A percentile compares a stretch with the other conserved stretches of the same genome.
phyloP scores from a whole-genome alignment of 2,888 invertebrate species.

The Dorcus hopei region DNA sequence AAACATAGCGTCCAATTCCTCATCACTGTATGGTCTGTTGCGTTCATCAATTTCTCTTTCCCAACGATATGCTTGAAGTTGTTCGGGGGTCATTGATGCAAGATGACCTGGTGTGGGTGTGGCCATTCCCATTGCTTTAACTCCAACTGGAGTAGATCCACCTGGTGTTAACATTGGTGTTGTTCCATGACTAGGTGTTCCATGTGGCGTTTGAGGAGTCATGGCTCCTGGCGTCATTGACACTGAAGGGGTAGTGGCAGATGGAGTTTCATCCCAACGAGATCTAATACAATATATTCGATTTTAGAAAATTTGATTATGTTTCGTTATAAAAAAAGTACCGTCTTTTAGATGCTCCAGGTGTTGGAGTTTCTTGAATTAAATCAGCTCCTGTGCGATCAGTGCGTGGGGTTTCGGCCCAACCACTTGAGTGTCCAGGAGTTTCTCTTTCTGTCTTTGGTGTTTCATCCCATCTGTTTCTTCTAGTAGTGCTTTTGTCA shows the following conservation, averaged over 20 bases:
- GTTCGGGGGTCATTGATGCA: conserved; percentile 98
- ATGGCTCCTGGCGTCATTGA: conserved; percentile 58
- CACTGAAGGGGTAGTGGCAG: conserved; percentile 58
- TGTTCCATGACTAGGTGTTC: conserved; percentile 63
- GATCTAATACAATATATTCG: conserved; percentile 50
- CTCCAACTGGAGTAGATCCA: conserved; percentile 82
- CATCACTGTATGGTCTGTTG: conserved; percentile 93
- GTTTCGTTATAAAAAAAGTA: conserved; percentile 16
- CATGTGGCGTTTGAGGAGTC: conserved; percentile 66
- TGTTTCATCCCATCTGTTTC: conserved; percentile 99
- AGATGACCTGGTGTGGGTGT: conserved; percentile 96
- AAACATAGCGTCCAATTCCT: conserved; percentile 96
- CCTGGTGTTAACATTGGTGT: conserved; percentile 73
- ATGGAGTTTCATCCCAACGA: conserved; percentile 98
- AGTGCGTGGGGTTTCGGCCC: conserved; percentile 98
- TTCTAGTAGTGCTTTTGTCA: conserved; percentile 67
- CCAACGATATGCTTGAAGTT: conserved; percentile 96
- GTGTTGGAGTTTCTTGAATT: conserved; percentile 86
- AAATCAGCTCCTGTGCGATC: conserved; percentile 70
- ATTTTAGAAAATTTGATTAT: background rate
- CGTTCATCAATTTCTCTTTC: conserved; percentile 98
- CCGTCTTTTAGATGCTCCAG: conserved; percentile 89
- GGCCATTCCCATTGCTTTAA: conserved; percentile 97
- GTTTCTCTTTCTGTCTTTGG: conserved; percentile 97
- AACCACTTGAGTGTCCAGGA: conserved; percentile 87